Base-by-base conservation (phyloP, 2,113 vertebrate genomes). In the Pterophyllum scalare region DNA sequence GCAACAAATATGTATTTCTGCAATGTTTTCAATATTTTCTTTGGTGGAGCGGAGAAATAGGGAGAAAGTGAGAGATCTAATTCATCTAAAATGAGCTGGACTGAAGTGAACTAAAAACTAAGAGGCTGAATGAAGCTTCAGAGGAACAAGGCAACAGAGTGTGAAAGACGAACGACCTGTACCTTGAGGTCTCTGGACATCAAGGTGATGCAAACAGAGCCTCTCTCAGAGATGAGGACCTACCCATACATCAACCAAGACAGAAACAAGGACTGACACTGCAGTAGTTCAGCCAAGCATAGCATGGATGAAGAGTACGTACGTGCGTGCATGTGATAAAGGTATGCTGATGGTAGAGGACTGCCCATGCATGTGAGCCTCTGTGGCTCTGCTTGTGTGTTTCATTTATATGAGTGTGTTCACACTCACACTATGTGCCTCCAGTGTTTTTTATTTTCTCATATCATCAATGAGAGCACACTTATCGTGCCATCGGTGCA, bases 211-310 rank as follows among this genome's bases (percentile, higher is more conserved):
- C 40, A 83, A 61, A 81, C 79, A 84, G 59, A 87, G 61, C 60
- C 79, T 84, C 59, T 85, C 20, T 35, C 33, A 49, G 78, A 74
- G 58, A 88, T 80, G 59, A 82, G 89, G 92, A 46, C 88, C 35
- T 38, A 13, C 22, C 81, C 75, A 91, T 91, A 61, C 77, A 90
- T 93, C 88, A 93, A 7, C 78, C 82, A 43, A 80, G 85, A 87
- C 86, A 79, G 22, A 90, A 81, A 91, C 74, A 40, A 75, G 75
- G 85, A 80, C 67, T 80, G 85, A 83, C 80, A 83, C 26, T 79
- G 61, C 65, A 82, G 24, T 40, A 6, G 20, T 28, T 24, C 77
- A 77, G 78, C 75, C 40, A 83, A 79, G 80, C 80, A 13, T 59
- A 19, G 5, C 54, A 54, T 11, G 59, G 31, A 19, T 77, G 24